phyloP scores from a whole-genome alignment of 2,888 invertebrate species.

The Troides helena region DNA sequence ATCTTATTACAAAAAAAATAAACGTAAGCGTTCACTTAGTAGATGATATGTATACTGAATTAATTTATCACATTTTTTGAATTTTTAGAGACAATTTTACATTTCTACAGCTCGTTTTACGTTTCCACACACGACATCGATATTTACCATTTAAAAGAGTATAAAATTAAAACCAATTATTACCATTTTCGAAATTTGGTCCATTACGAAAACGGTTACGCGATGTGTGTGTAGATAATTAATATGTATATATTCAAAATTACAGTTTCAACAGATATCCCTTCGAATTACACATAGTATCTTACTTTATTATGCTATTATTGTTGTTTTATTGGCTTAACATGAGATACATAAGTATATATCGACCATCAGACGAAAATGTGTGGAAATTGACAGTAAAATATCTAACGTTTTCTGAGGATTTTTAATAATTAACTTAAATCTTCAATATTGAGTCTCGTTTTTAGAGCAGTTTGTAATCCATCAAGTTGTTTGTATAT shows the following conservation, averaged over 20 bases:
- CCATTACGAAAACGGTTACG: conserved; percentile 15
- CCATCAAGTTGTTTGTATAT: too few relatives aligned
- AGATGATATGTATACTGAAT: too few relatives aligned
- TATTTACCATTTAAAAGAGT: not conserved
- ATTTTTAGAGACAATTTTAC: not conserved
- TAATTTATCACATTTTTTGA: not conserved
- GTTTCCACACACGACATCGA: conserved; percentile 19
- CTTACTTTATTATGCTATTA: not conserved
- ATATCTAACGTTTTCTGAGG: too few relatives aligned
- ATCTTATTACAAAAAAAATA: too few relatives aligned
- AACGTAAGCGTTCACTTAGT: too few relatives aligned
- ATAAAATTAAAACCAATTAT: conserved; percentile 22
- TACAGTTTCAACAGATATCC: conserved; percentile 14
- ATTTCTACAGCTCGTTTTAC: not conserved
- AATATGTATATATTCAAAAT: conserved; percentile 18
- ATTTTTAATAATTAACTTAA: too few relatives aligned
- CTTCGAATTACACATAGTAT: conserved; percentile 11
- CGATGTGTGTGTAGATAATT: conserved; percentile 2
- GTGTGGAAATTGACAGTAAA: too few relatives aligned
- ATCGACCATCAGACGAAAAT: too few relatives aligned
- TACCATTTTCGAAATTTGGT: conserved; percentile 26
- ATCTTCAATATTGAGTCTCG: too few relatives aligned
- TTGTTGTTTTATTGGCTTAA: too few relatives aligned
- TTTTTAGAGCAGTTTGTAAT: too few relatives aligned
- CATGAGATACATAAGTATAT: too few relatives aligned